phyloP scores from a whole-genome alignment of 2,797 vertebrate species.

The Poecilia velifera region DNA sequence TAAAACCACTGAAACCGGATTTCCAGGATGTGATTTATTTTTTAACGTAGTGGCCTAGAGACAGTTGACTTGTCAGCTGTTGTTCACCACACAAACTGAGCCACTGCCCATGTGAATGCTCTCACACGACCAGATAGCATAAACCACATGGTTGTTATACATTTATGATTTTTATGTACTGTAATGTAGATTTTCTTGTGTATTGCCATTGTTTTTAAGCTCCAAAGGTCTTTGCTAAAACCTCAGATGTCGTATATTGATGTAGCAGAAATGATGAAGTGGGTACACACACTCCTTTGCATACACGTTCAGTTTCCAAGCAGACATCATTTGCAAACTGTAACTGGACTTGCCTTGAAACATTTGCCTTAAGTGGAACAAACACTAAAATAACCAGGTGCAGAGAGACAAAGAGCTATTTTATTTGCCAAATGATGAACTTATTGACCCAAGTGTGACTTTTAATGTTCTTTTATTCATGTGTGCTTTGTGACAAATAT shows the following conservation, averaged over 20 bases:
- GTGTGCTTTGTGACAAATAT: not conserved
- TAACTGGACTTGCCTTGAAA: not conserved
- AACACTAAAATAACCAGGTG: constrained; percentile 10
- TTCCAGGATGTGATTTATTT: not conserved
- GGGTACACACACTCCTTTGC: constrained; percentile 25
- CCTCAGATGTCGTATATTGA: constrained; percentile 14
- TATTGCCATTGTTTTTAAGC: constrained; percentile 2
- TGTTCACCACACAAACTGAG: constrained; percentile 28
- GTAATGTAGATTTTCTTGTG: constrained; percentile 2
- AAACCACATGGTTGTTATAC: not conserved
- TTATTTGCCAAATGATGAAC: not conserved
- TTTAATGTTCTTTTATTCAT: not conserved
- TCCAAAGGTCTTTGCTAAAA: not conserved
- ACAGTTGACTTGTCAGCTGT: constrained; percentile 1
- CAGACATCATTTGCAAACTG: constrained; percentile 6
- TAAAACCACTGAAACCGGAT: not conserved
- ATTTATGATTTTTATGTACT: constrained; percentile 2
- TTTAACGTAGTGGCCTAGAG: not conserved
- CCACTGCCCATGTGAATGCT: constrained; percentile 7
- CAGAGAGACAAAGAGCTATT: not conserved
- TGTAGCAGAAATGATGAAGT: constrained; percentile 9
- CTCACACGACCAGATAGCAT: not conserved
- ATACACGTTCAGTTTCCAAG: constrained; percentile 4
- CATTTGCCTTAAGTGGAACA: constrained; percentile 18
- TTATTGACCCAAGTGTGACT: not conserved